Evolutionary conservation across 2,113 vertebrate genomes (phyloP).

Genomic region (Epinephelus fuscoguttatus): DNA sequence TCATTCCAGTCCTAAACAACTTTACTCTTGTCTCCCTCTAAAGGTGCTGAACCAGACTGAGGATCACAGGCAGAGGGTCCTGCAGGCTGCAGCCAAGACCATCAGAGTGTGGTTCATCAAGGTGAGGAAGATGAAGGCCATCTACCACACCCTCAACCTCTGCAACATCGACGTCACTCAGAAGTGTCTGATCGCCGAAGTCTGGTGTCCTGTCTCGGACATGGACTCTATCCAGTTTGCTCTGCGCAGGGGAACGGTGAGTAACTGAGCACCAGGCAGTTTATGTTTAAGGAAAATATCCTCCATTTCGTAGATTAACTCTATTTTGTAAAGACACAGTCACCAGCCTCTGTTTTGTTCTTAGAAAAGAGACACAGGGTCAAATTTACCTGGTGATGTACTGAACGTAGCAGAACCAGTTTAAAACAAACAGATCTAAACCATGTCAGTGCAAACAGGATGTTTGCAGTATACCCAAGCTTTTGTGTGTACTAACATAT

Average conservation of each 20-base stretch:
- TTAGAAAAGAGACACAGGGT: not conserved
- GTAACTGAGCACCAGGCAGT: constrained; percentile 56
- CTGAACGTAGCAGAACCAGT: constrained; percentile 14
- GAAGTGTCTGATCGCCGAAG: constrained; percentile 98
- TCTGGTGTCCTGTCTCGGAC: constrained; percentile 97
- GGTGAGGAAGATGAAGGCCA: constrained; percentile 99
- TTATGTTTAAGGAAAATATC: not conserved
- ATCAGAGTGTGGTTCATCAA: constrained; percentile 99
- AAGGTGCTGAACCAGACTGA: constrained; percentile 99
- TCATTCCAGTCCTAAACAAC: too few species aligned
- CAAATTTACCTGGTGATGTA: not conserved
- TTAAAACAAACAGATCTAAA: not conserved
- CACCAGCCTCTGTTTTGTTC: not conserved
- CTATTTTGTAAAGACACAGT: not conserved
- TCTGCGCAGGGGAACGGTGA: constrained; percentile 96
- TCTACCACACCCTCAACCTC: constrained; percentile 98
- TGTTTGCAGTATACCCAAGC: not conserved
- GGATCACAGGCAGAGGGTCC: constrained; percentile 96
- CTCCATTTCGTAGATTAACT: not conserved
- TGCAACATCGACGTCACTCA: constrained; percentile 99
- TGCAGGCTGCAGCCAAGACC: constrained; percentile 96
- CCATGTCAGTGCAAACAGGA: not conserved
- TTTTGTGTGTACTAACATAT: not conserved
- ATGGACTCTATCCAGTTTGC: constrained; percentile 99
- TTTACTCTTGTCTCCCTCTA: not conserved